Evolutionary conservation across 1,140 invertebrate species (phyloP).

Genomic region (Lamellibrachia luymesi): DNA sequence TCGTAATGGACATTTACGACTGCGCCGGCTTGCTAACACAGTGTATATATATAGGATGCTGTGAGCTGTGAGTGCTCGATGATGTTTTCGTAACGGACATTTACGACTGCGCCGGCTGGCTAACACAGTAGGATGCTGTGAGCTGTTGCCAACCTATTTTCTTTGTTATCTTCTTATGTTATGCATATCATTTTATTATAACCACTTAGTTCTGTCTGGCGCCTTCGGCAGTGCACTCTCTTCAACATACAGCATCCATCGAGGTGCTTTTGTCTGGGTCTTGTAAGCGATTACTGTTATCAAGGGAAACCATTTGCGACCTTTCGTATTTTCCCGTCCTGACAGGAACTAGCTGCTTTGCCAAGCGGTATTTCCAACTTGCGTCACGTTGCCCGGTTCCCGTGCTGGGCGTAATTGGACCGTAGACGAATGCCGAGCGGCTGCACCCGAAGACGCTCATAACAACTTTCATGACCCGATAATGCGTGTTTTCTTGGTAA

Average conservation of each 20-base stretch:
- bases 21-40: too few species aligned
- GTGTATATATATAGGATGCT: too few species aligned
- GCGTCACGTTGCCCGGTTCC: not conserved
- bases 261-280: not conserved
- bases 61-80: not conserved
- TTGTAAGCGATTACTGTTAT: not conserved
- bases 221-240: not conserved
- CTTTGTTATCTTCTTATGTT: not conserved
- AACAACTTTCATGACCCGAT: not conserved
- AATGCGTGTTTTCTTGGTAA: not conserved
- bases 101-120: not conserved
- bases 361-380: not conserved
- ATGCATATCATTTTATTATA: not conserved
- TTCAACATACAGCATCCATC: not conserved
- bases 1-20: too few species aligned
- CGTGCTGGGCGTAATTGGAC: not conserved
- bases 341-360: not conserved
- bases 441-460: not conserved
- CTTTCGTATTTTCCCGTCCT: not conserved
- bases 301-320: not conserved
- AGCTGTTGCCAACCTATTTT: not conserved
- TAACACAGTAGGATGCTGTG: not conserved
- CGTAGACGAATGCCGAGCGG: not conserved
- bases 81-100: not conserved
- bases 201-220: not conserved